phyloP scores from a whole-genome alignment of 2,797 vertebrate genomes.

The Sebastes nivosus region DNA sequence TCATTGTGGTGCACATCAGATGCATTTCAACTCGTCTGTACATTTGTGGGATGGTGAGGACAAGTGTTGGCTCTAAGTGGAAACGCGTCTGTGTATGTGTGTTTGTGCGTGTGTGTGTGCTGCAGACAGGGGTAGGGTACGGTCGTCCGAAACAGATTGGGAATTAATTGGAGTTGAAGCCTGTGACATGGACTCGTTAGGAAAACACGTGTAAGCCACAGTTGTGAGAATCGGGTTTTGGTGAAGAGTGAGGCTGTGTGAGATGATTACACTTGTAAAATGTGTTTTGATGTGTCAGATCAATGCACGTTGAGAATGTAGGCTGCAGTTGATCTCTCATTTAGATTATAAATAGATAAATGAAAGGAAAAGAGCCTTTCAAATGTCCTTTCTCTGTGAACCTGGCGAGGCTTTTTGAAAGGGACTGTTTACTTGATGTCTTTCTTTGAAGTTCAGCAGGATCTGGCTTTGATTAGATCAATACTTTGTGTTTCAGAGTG shows the following conservation, averaged over 20 bases:
- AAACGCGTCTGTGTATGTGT: background rate
- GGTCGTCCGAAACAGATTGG: conserved; percentile 63
- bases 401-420: conserved; percentile 67
- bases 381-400: conserved; percentile 73
- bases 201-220: conserved; percentile 77
- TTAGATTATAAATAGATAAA: conserved; percentile 83
- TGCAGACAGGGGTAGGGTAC: conserved; percentile 42
- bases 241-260: conserved; percentile 43
- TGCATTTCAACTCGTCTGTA: conserved; percentile 12
- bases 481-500: conserved; percentile 92
- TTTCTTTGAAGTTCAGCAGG: conserved; percentile 92
- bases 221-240: conserved; percentile 59
- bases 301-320: conserved; percentile 67
- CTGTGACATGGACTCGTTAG: conserved; percentile 75
- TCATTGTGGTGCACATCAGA: conserved; percentile 49
- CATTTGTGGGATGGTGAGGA: conserved; percentile 36
- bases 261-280: conserved; percentile 70
- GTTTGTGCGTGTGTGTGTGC: conserved; percentile 3
- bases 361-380: conserved; percentile 71
- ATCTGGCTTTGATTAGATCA: conserved; percentile 97
- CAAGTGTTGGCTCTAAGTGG: conserved; percentile 30
- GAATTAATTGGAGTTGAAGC: conserved; percentile 78
- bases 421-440: conserved; percentile 92
- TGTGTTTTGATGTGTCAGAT: conserved; percentile 76
- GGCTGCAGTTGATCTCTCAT: conserved; percentile 76